These are phyloP conservation scores for Hemicentrotus pulcherrimus DNA, from an alignment of 35 echinoderm and acorn worm genomes.

Conservation along the genomic window DNA sequence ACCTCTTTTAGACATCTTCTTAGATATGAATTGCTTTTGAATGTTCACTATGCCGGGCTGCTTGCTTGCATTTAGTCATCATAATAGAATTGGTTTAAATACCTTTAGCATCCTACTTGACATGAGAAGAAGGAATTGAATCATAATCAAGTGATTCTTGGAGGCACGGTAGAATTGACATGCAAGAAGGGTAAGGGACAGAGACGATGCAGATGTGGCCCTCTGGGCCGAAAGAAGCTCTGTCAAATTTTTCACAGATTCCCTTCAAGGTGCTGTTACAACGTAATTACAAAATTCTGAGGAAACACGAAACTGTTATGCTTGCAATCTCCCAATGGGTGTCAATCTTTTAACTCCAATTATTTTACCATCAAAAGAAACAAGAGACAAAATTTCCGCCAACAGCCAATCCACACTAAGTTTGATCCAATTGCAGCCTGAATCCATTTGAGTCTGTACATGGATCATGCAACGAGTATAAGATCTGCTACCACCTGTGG, in stretches of 20 bases:
- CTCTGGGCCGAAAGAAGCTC: background rate
- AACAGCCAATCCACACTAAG: background rate
- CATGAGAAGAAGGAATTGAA: too few species aligned
- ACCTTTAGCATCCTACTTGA: too few species aligned
- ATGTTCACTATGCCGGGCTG: too few species aligned
- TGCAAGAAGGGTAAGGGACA: background rate
- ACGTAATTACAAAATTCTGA: constrained; percentile 10
- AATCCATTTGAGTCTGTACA: background rate
- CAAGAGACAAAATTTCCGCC: background rate
- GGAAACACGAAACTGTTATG: background rate
- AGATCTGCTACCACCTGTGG: background rate
- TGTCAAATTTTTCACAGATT: background rate
- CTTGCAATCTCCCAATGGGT: background rate
- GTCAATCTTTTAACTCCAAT: constrained; percentile 10
- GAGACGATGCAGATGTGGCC: background rate
- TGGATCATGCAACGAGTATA: background rate
- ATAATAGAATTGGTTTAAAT: too few species aligned
- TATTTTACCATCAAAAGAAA: constrained; percentile 15
- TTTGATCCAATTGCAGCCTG: background rate
- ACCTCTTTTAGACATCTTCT: too few species aligned
- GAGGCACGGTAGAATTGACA: background rate
- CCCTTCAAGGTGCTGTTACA: constrained; percentile 12
- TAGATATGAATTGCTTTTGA: too few species aligned
- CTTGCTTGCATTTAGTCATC: too few species aligned
- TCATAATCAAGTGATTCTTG: background rate